Conservation (phyloP, 2,888 invertebrate species). For the Scotopteryx bipunctaria region DNA sequence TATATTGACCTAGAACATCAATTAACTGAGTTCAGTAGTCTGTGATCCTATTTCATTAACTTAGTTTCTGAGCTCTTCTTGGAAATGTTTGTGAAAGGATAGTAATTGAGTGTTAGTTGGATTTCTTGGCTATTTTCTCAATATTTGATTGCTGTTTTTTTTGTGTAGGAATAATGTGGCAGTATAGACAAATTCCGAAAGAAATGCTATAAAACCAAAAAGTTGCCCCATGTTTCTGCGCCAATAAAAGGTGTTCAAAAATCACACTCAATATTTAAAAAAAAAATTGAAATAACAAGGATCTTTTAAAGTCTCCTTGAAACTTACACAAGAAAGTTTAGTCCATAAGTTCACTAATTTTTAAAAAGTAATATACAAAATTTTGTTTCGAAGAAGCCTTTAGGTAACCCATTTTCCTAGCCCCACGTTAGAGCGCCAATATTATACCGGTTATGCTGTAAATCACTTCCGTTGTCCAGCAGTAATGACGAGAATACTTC, state of each 20-base stretch:
- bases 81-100: constrained; percentile 3
- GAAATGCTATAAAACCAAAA: too few species aligned
- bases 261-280: too few species aligned
- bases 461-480: constrained; percentile 59
- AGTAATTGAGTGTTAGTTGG: not conserved
- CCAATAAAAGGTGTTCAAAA: too few species aligned
- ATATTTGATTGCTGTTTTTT: too few species aligned
- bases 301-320: too few species aligned
- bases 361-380: too few species aligned
- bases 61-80: constrained; percentile 1
- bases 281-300: too few species aligned
- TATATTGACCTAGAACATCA: constrained; percentile 11
- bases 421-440: constrained; percentile 19
- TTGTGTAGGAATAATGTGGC: too few species aligned
- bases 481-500: constrained; percentile 51
- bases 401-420: not conserved
- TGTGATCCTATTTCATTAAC: constrained; percentile 8
- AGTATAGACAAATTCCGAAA: too few species aligned
- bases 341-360: too few species aligned
- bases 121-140: constrained; percentile 3
- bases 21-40: constrained; percentile 14
- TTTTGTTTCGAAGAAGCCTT: not conserved
- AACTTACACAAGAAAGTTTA: too few species aligned
- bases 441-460: constrained; percentile 40
- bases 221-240: too few species aligned